Evolutionary conservation across 1,140 invertebrate species (phyloP).

Genomic region (Mamestra configurata): DNA sequence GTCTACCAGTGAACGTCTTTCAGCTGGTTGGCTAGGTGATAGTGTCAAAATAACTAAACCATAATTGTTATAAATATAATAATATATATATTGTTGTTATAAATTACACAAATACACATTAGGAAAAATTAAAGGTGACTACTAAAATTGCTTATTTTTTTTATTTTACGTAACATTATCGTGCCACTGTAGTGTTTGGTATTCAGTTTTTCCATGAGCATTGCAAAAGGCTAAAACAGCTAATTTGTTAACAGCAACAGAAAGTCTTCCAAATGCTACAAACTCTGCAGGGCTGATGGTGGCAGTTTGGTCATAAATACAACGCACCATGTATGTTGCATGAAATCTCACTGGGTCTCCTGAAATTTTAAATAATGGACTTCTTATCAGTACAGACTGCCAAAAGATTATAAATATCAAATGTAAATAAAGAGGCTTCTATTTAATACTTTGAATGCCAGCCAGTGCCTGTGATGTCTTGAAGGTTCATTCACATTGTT

Average conservation of each 20-base stretch:
- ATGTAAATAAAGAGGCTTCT: too few relatives aligned
- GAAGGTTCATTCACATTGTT: too few relatives aligned
- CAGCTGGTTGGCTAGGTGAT: too few relatives aligned
- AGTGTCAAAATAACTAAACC: too few relatives aligned
- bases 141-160: neutral
- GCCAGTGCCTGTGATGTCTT: too few relatives aligned
- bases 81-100: too few relatives aligned
- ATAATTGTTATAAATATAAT: too few relatives aligned
- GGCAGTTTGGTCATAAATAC: conserved; percentile 74
- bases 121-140: neutral
- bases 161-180: conserved; percentile 75
- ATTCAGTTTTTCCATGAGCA: conserved; percentile 79
- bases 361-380: conserved; percentile 65
- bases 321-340: conserved; percentile 89
- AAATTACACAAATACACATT: too few relatives aligned
- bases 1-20: too few relatives aligned
- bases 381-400: too few relatives aligned
- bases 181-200: conserved; percentile 89
- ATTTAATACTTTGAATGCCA: too few relatives aligned
- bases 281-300: conserved; percentile 81
- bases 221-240: conserved; percentile 86
- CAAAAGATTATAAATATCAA: too few relatives aligned
- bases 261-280: conserved; percentile 88
- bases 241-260: conserved; percentile 89
- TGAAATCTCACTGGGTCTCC: conserved; percentile 90